Base-by-base conservation (phyloP, 2,797 vertebrate species). In the Margarornis squamiger region DNA sequence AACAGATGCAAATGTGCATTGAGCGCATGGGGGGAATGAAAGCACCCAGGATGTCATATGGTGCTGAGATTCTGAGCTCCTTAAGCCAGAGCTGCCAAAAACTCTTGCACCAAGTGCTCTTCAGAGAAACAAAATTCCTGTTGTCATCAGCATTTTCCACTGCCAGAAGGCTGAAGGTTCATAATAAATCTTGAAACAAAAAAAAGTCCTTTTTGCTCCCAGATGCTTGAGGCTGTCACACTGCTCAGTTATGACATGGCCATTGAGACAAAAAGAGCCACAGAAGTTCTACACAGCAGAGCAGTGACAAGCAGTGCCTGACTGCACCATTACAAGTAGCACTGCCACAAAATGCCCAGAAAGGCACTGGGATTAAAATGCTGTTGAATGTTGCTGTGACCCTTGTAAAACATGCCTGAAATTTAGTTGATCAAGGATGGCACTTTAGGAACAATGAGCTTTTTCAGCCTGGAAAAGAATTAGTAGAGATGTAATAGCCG, bases 351-450 rank as follows among this genome's bases (percentile, higher is more conserved):
- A 92, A 51, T 73, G 90, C 83, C 86, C 24, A 66, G 74, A 96
- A 91, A 93, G 27, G 61, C 65, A 65, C 9, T 65, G 82, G 29
- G 36, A 88, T 93, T 75, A 93, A 96, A 97, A 89, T 49, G 57
- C 38, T 89, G 82, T 78, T 93, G 78, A 90, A 73, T 86, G 43
- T 91, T 95, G 52, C 52, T 1, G 20, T 49, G 75, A 91, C 74
- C 63, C 86, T 95, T 83, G 72, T 58, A 95, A 85, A 98, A 87
- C 62, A 55, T 34, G 29, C 52, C 45, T 85, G 72, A 88, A 92
- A 75, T 97, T 88, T 91, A 74, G 41, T 70, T 93, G 61, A 92
- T 90, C 77, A 96, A 67, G 86, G 59, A 58, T 92, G 88, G 65
- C 43, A 65, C 78, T 96, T 61, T 71, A 91, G 91, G 79, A 96